Percentiles rank a stretch among this genome's conserved stretches.
Conservation (phyloP, 2,797 vertebrate genomes). For the Crenichthys baileyi region DNA sequence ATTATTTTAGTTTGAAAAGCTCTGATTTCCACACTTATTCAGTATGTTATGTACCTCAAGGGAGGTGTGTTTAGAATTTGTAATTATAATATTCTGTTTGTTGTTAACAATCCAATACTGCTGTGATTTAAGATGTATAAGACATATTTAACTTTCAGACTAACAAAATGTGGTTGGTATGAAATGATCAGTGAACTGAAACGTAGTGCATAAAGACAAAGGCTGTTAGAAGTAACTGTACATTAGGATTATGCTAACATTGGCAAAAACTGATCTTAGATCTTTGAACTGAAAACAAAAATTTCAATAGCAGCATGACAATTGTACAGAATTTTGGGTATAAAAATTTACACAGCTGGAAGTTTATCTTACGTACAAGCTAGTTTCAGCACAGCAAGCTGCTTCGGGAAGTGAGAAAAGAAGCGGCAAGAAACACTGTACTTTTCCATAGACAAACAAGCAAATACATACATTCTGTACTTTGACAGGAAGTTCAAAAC, state of each 20-base stretch:
- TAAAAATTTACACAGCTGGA: background rate
- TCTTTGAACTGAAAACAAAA: background rate
- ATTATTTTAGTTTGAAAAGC: conserved; percentile 3
- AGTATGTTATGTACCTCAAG: background rate
- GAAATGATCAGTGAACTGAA: background rate
- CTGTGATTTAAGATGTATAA: background rate
- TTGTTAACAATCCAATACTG: background rate
- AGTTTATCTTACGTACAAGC: background rate
- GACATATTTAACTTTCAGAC: background rate
- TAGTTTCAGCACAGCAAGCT: background rate
- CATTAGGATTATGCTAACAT: background rate
- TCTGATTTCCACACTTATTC: background rate
- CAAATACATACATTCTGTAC: background rate
- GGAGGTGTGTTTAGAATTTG: background rate
- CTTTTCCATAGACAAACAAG: background rate
- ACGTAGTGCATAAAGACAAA: background rate
- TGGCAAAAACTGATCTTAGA: too few relatives aligned
- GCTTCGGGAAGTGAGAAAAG: background rate
- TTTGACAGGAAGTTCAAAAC: background rate
- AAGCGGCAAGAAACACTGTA: background rate
- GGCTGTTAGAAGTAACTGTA: background rate
- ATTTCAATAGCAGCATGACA: background rate
- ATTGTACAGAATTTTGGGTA: background rate
- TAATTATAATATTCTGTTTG: conserved; percentile 1
- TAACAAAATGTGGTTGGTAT: background rate